Evolutionary conservation across 2,888 invertebrate genomes (phyloP).

Genomic region (Mamestra brassicae): DNA sequence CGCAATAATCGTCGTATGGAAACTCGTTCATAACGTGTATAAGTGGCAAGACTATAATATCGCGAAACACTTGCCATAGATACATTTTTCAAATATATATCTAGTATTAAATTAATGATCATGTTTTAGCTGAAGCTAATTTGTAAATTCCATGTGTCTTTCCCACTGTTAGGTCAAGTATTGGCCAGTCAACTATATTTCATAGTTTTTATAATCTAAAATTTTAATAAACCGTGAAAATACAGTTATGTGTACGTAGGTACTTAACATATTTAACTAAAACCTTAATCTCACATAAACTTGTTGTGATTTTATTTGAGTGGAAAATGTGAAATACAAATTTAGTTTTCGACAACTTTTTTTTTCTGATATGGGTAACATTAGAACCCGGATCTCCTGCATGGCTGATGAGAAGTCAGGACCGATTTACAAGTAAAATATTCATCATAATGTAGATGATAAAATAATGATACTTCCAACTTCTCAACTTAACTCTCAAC

Average conservation of each 20-base stretch:
- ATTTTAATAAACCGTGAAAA: slow-evolving; percentile 10
- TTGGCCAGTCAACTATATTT: not conserved
- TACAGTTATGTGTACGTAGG: not conserved
- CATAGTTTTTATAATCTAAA: slow-evolving; percentile 2
- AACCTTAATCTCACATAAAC: not conserved
- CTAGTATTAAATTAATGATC: not conserved
- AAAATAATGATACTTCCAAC: too few relatives aligned
- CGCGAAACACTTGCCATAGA: too few relatives aligned
- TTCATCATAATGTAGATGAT: too few relatives aligned
- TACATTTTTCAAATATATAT: too few relatives aligned
- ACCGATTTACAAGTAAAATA: not conserved
- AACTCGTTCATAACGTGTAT: too few relatives aligned
- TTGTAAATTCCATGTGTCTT: not conserved
- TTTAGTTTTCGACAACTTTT: too few relatives aligned
- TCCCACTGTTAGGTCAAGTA: not conserved
- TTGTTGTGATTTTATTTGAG: not conserved
- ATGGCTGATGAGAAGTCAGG: not conserved
- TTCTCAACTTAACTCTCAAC: too few relatives aligned
- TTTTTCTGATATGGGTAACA: too few relatives aligned
- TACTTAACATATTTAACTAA: not conserved
- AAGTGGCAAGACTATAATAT: too few relatives aligned
- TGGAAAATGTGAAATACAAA: not conserved
- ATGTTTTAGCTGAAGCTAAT: not conserved
- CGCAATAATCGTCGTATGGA: too few relatives aligned
- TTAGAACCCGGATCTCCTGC: not conserved